Evolutionary conservation across 2,888 invertebrate genomes (phyloP), one percentile per base, ranked within the genome.

Genomic region (Campoletis raptor): DNA sequence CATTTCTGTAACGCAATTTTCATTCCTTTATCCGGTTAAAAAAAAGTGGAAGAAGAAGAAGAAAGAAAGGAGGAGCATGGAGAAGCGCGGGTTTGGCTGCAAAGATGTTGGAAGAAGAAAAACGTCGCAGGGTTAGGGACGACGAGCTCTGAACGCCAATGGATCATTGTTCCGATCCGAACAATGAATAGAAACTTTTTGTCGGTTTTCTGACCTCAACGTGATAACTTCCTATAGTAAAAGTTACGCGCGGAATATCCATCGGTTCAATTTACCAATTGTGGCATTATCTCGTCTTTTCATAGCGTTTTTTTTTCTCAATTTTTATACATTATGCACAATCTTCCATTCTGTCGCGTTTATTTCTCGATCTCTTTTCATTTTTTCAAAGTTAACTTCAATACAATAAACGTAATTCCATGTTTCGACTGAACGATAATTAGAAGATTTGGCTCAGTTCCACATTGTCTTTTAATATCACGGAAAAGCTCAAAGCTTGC

Each of bases 121-220:
- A 78, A 74, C 77, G 30, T 73, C 76, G 52, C 61, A 52, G 40
- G 48, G 15, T 67, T 64, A 37, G 64, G 45, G 40, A 64, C 67
- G 85, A 88, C 70, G 83, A 88, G 54, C 66, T 36, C 15, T 42
- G 61, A 52, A 64, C 54, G 54, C 64, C 12, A 81, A 77, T 61
- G 54, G 36, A 73, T 83, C 85, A 76, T 80, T 69, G 61, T 82
- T 21, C 67, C 72, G 24, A 81, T 86, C 84, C 88, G 88, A 89
- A 92, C 92, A 91, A 92, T 91, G 90, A 90, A 85, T 88, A 88
- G 88, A 90, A 91, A 91, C 89, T 91, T 92, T 90, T 91, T 90
- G 86, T 86, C 67, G 18, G 66, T 52, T 42, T 48, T 73, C 66
- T 69, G 70, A 81, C 73, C 77, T 81, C 82, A 70, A 79, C 81